phyloP scores from a whole-genome alignment of 1,140 invertebrate genomes.

The Coenobita brevimanus region DNA sequence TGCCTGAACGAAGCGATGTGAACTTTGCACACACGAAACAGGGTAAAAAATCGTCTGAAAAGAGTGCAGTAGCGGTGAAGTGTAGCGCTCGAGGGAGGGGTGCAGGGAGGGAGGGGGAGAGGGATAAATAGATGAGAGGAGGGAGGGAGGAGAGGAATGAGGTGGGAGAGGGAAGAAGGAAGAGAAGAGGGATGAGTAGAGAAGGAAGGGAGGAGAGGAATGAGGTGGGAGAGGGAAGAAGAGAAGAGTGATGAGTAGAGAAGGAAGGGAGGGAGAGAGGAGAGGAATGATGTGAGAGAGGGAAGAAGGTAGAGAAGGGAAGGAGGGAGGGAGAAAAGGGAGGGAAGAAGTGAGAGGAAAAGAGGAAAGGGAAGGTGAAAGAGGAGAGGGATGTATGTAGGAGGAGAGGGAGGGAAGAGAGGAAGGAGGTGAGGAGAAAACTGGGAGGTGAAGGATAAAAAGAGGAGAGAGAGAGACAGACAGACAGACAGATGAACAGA shows the following conservation, averaged over 20 bases:
- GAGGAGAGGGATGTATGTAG: too few species aligned
- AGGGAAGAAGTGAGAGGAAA: background rate
- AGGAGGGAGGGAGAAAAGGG: background rate
- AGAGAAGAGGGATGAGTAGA: background rate
- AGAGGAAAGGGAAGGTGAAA: background rate
- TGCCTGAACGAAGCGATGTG: too few species aligned
- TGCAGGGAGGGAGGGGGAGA: background rate
- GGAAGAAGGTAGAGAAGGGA: background rate
- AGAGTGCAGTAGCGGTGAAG: background rate
- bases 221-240: background rate
- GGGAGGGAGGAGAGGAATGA: background rate
- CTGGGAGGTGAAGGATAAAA: background rate
- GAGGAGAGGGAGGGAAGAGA: background rate
- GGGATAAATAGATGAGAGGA: background rate
- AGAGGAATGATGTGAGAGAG: background rate
- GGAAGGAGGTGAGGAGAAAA: background rate
- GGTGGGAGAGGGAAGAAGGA: background rate
- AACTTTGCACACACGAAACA: too few species aligned
- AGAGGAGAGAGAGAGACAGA: slow-evolving; percentile 12
- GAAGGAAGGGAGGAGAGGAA: background rate
- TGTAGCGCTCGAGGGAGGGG: background rate
- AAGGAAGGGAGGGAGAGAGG: background rate
- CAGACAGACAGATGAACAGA: too few species aligned
- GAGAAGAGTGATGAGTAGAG: background rate
- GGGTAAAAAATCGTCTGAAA: too few species aligned